Percentiles rank a stretch among this genome's conserved stretches.
phyloP scores from a whole-genome alignment of 2,888 invertebrate genomes.

The Eupithecia centaureata region DNA sequence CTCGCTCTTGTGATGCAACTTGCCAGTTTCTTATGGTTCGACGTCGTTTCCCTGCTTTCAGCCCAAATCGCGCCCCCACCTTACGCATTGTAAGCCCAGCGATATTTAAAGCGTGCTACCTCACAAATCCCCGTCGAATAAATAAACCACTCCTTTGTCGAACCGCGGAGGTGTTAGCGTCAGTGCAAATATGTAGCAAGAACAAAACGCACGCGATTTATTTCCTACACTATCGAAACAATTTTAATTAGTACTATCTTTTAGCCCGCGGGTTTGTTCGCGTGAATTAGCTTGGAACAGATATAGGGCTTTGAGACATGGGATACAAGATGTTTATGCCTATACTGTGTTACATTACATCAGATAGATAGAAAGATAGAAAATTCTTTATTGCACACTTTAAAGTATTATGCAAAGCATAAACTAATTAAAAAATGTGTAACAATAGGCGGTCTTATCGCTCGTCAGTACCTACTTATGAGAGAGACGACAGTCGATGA shows the following conservation, averaged over 20 bases:
- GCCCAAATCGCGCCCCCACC: conserved; percentile 7
- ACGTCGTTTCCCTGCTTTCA: not conserved
- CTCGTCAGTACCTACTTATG: too few species aligned
- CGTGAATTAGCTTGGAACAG: conserved; percentile 24
- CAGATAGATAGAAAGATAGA: too few species aligned
- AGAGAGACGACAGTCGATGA: too few species aligned
- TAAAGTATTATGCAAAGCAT: too few species aligned
- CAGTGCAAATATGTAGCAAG: conserved; percentile 71
- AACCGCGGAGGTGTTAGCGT: conserved; percentile 66
- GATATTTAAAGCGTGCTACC: conserved; percentile 66
- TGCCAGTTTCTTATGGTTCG: too few species aligned
- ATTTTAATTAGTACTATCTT: conserved; percentile 69
- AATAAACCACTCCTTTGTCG: conserved; percentile 56
- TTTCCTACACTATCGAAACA: conserved; percentile 64
- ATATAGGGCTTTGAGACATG: not conserved
- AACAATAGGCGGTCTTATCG: too few species aligned
- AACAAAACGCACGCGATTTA: conserved; percentile 68
- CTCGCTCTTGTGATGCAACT: too few species aligned
- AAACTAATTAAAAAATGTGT: too few species aligned
- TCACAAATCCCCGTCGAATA: conserved; percentile 61
- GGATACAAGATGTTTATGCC: not conserved
- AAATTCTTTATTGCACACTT: too few species aligned
- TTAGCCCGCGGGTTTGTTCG: conserved; percentile 31
- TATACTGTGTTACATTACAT: not conserved
- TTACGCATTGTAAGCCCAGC: conserved; percentile 39